Evolutionary conservation across 2,888 invertebrate genomes (phyloP).

Genomic region (Chymomyza amoena): DNA sequence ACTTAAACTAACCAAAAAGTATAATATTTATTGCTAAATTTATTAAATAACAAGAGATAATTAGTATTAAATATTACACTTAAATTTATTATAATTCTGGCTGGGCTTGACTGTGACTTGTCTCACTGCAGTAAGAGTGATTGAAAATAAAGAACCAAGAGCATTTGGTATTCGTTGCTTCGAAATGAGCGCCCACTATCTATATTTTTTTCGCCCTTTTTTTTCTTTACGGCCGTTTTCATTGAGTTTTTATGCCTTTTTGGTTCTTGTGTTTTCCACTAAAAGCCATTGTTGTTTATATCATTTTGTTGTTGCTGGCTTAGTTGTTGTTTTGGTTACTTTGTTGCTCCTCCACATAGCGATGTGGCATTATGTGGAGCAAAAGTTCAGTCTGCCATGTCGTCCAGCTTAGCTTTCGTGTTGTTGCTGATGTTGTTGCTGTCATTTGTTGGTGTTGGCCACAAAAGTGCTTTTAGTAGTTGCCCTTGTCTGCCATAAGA

Average conservation of each 20-base stretch:
- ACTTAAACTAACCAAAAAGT: no score
- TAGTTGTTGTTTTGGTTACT: conserved; percentile 30
- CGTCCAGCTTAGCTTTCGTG: not conserved
- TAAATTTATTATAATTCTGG: no score
- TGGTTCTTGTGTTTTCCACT: conserved; percentile 30
- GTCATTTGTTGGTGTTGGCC: conserved; percentile 36
- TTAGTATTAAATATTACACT: no score
- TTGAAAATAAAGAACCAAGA: not conserved
- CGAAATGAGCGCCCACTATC: not conserved
- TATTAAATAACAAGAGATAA: no score
- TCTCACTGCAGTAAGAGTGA: no score
- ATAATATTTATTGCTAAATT: no score
- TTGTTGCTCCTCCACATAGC: conserved; percentile 10
- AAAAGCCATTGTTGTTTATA: conserved; percentile 46
- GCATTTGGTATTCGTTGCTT: not conserved
- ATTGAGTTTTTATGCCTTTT: conserved; percentile 7
- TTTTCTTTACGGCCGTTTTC: not conserved
- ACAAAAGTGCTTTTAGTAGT: conserved; percentile 72
- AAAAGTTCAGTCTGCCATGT: not conserved
- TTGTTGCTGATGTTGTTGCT: not conserved
- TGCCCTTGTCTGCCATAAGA: conserved; percentile 57
- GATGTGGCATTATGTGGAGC: not conserved
- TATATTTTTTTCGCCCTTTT: not conserved
- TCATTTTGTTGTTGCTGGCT: conserved; percentile 17
- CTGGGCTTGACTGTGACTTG: no score